Percentiles rank a stretch among this genome's conserved stretches.
These are phyloP conservation scores for Hydropotes inermis DNA, from an alignment of 2,113 vertebrate genomes.

Conservation along the genomic window DNA sequence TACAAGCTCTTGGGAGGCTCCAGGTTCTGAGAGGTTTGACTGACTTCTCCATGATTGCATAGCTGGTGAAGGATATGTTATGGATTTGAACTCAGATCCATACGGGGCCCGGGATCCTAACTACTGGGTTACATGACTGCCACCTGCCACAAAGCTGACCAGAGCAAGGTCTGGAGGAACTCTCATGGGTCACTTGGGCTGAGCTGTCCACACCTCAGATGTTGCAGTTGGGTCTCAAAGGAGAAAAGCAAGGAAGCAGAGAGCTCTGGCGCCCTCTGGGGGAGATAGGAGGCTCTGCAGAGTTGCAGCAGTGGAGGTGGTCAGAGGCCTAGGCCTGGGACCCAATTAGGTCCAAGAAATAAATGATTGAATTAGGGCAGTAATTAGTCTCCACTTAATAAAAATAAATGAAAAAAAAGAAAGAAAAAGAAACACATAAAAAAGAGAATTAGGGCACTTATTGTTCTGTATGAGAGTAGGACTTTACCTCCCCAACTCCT, in stretches of 20 bases:
- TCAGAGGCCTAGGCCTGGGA: neutral
- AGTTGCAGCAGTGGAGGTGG: neutral
- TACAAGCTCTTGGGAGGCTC: neutral
- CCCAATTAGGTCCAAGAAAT: neutral
- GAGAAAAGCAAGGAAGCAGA: neutral
- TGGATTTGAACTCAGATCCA: neutral
- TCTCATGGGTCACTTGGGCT: neutral
- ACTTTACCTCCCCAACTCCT: neutral
- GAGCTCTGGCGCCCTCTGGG: conserved; percentile 47
- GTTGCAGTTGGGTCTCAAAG: neutral
- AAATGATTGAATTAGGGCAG: neutral
- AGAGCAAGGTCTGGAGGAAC: neutral
- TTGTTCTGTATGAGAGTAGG: neutral
- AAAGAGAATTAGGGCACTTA: neutral
- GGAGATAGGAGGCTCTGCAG: neutral
- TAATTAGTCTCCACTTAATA: too few relatives aligned
- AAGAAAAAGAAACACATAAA: too few relatives aligned
- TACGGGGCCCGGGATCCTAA: neutral
- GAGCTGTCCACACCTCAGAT: neutral
- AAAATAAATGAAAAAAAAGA: too few relatives aligned
- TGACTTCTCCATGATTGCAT: neutral
- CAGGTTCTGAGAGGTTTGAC: neutral
- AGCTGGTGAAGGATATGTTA: neutral
- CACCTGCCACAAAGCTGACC: neutral
- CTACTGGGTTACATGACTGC: neutral